Percentiles rank a stretch among this genome's conserved stretches.
Evolutionary conservation across 2,888 invertebrate species (phyloP).

Genomic region (Leucophenga montana): DNA sequence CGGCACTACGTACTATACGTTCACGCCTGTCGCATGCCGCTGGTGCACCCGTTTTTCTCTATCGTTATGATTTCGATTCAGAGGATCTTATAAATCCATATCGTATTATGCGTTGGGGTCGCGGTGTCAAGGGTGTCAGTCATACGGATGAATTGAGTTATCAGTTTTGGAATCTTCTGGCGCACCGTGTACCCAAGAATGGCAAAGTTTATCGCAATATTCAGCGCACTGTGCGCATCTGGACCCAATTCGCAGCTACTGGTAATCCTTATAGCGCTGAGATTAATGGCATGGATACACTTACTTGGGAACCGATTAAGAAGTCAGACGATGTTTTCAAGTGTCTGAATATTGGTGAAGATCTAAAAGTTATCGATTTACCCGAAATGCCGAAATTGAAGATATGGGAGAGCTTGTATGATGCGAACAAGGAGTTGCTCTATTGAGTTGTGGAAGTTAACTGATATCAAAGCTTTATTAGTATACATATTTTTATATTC

Average conservation of each 20-base stretch:
- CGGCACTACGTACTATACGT: conserved; percentile 60
- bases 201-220: conserved; percentile 68
- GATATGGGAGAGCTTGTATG: conserved; percentile 67
- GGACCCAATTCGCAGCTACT: conserved; percentile 67
- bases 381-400: conserved; percentile 67
- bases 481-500: too few species aligned
- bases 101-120: conserved; percentile 66
- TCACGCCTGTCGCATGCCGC: conserved; percentile 63
- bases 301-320: conserved; percentile 64
- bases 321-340: conserved; percentile 59
- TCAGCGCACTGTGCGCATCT: conserved; percentile 65
- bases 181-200: conserved; percentile 57
- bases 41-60: conserved; percentile 67
- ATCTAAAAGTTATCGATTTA: conserved; percentile 62
- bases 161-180: conserved; percentile 60
- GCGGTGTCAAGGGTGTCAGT: conserved; percentile 66
- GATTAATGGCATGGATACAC: conserved; percentile 60
- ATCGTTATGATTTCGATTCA: conserved; percentile 71
- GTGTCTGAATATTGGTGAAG: conserved; percentile 69
- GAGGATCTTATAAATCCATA: conserved; percentile 64
- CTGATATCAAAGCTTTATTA: conserved; percentile 8
- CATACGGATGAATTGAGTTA: conserved; percentile 71
- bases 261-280: conserved; percentile 66
- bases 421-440: conserved; percentile 55
- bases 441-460: conserved; percentile 36